phyloP scores from a whole-genome alignment of 2,113 vertebrate species.

The Tamias sibiricus region DNA sequence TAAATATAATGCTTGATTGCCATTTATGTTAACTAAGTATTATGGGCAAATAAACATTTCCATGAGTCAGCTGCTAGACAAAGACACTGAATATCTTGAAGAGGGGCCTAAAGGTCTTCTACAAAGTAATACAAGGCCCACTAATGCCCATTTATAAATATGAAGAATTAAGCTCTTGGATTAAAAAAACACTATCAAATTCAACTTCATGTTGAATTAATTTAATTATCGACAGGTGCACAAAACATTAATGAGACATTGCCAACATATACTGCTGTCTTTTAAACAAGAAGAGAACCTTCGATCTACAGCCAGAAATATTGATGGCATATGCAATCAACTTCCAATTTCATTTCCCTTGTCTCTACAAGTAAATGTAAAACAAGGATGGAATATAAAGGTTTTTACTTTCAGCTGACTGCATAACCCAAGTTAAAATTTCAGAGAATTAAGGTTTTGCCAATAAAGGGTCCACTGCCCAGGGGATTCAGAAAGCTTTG shows the following conservation, averaged over 20 bases:
- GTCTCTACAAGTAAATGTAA: slow-evolving; percentile 39
- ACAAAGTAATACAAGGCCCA: neutral
- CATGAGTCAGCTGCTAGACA: neutral
- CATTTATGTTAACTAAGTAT: neutral
- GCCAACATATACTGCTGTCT: slow-evolving; percentile 6
- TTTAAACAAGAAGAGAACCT: slow-evolving; percentile 2
- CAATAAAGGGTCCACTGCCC: neutral
- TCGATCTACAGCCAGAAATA: neutral
- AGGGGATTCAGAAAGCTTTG: neutral
- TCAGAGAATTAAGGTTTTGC: slow-evolving; percentile 43
- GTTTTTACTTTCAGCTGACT: slow-evolving; percentile 40
- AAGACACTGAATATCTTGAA: neutral
- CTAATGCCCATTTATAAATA: neutral
- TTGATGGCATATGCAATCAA: neutral
- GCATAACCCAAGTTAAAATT: slow-evolving; percentile 61
- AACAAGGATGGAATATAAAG: neutral
- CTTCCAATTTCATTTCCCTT: slow-evolving; percentile 44
- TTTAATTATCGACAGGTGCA: neutral
- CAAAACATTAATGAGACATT: neutral
- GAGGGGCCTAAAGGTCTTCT: neutral
- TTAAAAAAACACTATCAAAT: slow-evolving; percentile 16
- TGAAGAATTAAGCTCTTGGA: neutral
- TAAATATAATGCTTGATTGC: neutral
- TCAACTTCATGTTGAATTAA: neutral
- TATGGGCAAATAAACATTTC: neutral